phyloP scores from a whole-genome alignment of 2,888 invertebrate genomes.

The Dolomedes plantarius region DNA sequence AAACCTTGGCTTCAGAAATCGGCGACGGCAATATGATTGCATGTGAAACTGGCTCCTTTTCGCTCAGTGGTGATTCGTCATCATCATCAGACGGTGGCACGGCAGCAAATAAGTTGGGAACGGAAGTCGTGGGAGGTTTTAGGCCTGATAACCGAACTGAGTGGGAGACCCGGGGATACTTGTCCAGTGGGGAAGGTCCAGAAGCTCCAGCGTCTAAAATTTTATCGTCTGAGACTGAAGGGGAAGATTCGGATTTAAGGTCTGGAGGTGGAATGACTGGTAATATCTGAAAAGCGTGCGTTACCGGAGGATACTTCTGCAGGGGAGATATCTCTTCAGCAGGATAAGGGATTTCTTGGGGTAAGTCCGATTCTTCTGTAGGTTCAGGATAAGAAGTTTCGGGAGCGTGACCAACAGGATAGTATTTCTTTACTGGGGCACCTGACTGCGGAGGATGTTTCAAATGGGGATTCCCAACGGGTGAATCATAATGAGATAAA shows the following conservation, averaged over 20 bases:
- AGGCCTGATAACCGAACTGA: background rate
- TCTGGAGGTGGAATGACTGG: background rate
- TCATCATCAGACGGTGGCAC: background rate
- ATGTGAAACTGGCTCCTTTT: too few relatives aligned
- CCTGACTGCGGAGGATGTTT: background rate
- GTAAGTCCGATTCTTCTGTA: background rate
- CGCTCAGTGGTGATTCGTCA: too few relatives aligned
- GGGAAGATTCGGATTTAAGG: too few relatives aligned
- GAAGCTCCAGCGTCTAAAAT: background rate
- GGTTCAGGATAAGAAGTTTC: background rate
- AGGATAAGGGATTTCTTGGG: background rate
- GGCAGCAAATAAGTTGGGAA: background rate
- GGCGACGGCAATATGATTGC: too few relatives aligned
- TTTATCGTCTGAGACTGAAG: background rate
- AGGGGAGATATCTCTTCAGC: background rate
- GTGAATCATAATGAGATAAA: background rate
- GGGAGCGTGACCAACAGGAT: background rate
- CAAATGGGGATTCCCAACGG: background rate
- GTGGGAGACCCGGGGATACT: background rate
- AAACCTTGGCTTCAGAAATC: background rate
- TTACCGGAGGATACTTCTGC: background rate
- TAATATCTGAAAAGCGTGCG: slow-evolving; percentile 22
- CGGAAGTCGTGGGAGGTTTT: background rate
- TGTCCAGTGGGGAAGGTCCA: background rate
- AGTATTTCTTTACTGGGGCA: background rate